Evolutionary conservation across 2,888 invertebrate species (phyloP).

Genomic region (Nomada flava): DNA sequence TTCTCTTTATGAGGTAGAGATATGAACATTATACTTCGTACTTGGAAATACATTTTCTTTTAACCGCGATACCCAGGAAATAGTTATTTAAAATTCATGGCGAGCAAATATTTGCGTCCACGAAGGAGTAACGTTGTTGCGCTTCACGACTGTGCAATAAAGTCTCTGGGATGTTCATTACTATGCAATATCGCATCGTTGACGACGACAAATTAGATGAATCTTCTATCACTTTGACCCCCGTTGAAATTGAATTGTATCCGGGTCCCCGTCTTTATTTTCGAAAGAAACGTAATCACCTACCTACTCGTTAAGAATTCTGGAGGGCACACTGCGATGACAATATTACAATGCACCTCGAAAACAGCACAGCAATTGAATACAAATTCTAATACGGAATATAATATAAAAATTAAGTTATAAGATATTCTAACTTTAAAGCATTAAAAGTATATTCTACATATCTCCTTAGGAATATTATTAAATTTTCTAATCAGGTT

Average conservation of each 20-base stretch:
- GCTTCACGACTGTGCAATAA: conserved; percentile 37
- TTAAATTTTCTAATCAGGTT: too few species aligned
- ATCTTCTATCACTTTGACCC: conserved; percentile 23
- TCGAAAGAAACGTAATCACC: neutral
- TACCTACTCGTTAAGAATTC: neutral
- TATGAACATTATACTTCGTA: conserved; percentile 33
- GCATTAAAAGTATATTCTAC: too few species aligned
- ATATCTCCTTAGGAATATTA: too few species aligned
- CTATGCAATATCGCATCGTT: conserved; percentile 43
- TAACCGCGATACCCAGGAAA: conserved; percentile 55
- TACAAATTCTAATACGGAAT: too few species aligned
- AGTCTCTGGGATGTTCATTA: conserved; percentile 29
- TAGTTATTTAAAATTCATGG: conserved; percentile 65
- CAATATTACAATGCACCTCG: too few species aligned
- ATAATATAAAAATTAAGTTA: too few species aligned
- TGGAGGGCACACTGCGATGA: too few species aligned
- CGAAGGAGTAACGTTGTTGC: conserved; percentile 39
- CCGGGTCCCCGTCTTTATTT: neutral
- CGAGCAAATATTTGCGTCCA: conserved; percentile 46
- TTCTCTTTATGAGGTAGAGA: conserved; percentile 17
- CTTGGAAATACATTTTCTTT: conserved; percentile 45
- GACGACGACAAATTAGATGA: conserved; percentile 37
- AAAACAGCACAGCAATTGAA: too few species aligned
- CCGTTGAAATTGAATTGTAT: conserved; percentile 38
- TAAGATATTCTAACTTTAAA: too few species aligned